A percentile compares a stretch with the other conserved stretches of the same genome.
phyloP scores from a whole-genome alignment of 2,113 vertebrate genomes.

The Xenopus borealis region DNA sequence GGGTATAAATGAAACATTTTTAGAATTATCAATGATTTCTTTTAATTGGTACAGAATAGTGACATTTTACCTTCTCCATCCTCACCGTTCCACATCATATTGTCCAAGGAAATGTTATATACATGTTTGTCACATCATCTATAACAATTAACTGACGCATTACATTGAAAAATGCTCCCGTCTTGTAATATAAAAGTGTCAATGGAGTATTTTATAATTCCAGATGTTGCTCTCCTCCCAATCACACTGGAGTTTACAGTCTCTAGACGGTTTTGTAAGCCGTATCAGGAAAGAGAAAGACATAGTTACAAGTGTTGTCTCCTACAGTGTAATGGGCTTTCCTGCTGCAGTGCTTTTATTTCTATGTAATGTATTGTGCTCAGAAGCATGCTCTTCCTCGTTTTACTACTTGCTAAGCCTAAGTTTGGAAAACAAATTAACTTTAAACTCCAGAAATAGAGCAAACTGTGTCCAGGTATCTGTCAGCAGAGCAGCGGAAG shows the following conservation, averaged over 20 bases:
- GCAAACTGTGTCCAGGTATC: background rate
- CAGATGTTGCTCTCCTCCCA: constrained; percentile 38
- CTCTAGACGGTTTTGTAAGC: constrained; percentile 14
- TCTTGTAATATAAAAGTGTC: constrained; percentile 36
- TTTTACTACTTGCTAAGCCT: constrained; percentile 49
- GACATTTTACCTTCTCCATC: too few species aligned
- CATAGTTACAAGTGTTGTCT: background rate
- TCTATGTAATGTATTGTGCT: constrained; percentile 38
- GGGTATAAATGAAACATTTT: too few species aligned
- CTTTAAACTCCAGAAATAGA: constrained; percentile 43
- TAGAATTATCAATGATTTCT: too few species aligned
- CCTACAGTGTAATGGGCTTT: background rate
- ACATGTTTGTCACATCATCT: too few species aligned
- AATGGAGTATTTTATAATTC: constrained; percentile 20
- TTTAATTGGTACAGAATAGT: too few species aligned
- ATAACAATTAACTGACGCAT: background rate
- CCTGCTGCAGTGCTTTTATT: background rate
- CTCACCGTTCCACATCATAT: too few species aligned
- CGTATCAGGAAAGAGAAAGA: background rate
- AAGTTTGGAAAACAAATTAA: constrained; percentile 46
- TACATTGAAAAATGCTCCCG: constrained; percentile 26
- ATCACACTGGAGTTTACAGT: constrained; percentile 29
- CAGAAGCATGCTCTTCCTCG: constrained; percentile 39
- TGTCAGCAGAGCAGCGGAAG: constrained; percentile 25
- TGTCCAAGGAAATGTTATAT: too few species aligned